Conservation (phyloP, 1,140 invertebrate species). For the Ips nitidus region DNA sequence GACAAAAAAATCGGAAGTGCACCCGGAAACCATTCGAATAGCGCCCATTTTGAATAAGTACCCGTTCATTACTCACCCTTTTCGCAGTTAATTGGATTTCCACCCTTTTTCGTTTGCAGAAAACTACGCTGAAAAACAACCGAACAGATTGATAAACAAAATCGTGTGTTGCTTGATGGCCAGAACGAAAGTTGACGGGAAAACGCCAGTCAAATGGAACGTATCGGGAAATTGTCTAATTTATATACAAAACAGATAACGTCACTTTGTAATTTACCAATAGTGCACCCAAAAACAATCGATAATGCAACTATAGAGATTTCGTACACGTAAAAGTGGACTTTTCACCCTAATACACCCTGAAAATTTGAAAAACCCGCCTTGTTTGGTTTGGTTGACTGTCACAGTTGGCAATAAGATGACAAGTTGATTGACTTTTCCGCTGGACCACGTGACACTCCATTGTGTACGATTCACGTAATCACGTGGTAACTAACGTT, state of each 20-base stretch:
- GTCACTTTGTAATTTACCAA: slow-evolving; percentile 3
- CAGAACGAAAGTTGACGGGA: neutral
- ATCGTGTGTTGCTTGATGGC: slow-evolving; percentile 30
- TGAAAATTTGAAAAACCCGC: no score
- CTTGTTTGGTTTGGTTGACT: no score
- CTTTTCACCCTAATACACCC: no score
- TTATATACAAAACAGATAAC: slow-evolving; percentile 9
- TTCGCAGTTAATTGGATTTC: slow-evolving; percentile 2
- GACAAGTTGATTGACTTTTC: no score
- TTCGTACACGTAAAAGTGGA: no score
- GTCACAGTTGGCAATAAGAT: no score
- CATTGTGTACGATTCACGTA: no score
- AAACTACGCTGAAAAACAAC: slow-evolving; percentile 23
- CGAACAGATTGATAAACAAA: slow-evolving; percentile 31
- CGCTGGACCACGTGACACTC: no score
- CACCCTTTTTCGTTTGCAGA: neutral
- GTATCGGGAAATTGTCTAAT: slow-evolving; percentile 3
- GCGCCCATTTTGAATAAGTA: slow-evolving; percentile 29
- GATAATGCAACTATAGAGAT: neutral
- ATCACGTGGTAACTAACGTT: no score
- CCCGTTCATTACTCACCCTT: slow-evolving; percentile 15
- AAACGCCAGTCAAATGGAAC: neutral
- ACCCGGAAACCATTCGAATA: slow-evolving; percentile 14
- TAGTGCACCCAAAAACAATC: neutral
- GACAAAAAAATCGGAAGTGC: slow-evolving; percentile 28